A percentile compares a stretch with the other conserved stretches of the same genome.
phyloP scores from a whole-genome alignment of 2,113 vertebrate genomes.

The Podilymbus podiceps region DNA sequence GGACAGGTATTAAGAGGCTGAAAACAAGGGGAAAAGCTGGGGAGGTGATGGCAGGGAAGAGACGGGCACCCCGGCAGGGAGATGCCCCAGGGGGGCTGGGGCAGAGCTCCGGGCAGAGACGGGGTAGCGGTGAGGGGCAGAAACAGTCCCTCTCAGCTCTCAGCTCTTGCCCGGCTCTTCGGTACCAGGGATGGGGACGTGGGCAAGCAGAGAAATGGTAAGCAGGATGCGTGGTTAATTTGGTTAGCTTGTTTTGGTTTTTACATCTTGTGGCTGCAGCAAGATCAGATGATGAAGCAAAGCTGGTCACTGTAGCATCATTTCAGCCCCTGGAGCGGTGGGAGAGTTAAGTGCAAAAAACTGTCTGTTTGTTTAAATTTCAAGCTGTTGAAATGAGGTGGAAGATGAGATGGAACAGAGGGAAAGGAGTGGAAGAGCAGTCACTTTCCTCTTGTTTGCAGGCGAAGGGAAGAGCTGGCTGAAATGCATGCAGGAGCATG shows the following conservation, averaged over 20 bases:
- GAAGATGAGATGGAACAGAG: background rate
- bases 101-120: background rate
- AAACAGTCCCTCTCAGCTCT: background rate
- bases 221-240: background rate
- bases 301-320: background rate
- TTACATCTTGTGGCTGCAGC: background rate
- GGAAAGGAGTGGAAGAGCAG: background rate
- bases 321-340: background rate
- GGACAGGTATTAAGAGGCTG: background rate
- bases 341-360: background rate
- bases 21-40: background rate
- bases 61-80: fast-evolving
- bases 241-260: background rate
- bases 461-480: background rate
- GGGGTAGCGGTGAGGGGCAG: background rate
- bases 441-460: background rate
- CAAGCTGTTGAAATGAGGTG: background rate
- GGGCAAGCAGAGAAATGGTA: background rate
- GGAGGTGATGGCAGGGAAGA: background rate
- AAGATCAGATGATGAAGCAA: background rate
- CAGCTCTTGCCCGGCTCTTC: no score
- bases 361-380: background rate
- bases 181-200: fast-evolving
- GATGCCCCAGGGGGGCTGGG: background rate
- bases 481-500: conserved; percentile 43